These are phyloP conservation scores for Watersipora subatra DNA, from an alignment of 1,140 invertebrate species.

Conservation along the genomic window DNA sequence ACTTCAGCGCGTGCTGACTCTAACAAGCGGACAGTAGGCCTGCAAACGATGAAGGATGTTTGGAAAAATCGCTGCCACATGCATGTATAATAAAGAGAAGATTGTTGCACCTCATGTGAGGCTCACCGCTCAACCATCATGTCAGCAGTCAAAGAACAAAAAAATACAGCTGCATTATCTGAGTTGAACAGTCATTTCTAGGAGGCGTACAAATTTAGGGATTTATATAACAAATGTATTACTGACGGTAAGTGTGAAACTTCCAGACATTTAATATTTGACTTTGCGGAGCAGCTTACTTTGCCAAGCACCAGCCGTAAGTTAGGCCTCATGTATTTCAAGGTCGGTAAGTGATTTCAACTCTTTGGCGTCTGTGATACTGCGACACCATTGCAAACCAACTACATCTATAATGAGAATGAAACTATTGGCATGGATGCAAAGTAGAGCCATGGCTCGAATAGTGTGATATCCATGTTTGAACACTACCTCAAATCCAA, in stretches of 20 bases:
- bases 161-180: not conserved
- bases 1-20: not conserved
- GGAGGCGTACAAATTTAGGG: not conserved
- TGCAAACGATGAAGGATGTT: not conserved
- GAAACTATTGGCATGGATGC: not conserved
- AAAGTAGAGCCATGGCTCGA: not conserved
- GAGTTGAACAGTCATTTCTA: not conserved
- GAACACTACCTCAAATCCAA: slow-evolving; percentile 59
- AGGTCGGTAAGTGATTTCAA: not conserved
- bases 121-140: not conserved
- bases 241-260: not conserved
- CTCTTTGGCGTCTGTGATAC: not conserved
- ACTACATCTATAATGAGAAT: not conserved
- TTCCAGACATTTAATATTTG: not conserved
- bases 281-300: not conserved
- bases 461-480: slow-evolving; percentile 36
- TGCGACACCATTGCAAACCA: not conserved
- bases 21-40: not conserved
- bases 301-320: not conserved
- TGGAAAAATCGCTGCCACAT: not conserved
- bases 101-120: not conserved
- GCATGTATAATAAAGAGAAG: not conserved
- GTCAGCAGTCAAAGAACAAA: not conserved
- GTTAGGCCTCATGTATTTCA: not conserved
- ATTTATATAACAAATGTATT: not conserved